Evolutionary conservation across 2,797 vertebrate genomes (phyloP).

Genomic region (Coreius guichenoti): DNA sequence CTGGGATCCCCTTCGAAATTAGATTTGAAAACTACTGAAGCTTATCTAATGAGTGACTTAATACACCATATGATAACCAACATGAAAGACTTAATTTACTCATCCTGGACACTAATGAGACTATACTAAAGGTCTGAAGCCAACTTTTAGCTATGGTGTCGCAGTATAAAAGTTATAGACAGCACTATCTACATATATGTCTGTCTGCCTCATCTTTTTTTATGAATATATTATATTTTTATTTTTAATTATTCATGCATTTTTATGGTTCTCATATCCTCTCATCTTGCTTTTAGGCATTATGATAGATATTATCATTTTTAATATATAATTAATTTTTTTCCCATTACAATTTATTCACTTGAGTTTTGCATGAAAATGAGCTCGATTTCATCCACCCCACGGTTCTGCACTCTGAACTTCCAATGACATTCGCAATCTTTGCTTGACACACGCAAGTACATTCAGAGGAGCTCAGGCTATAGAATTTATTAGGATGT

Average conservation of each 20-base stretch:
- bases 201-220: background rate
- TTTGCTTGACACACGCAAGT: constrained; percentile 56
- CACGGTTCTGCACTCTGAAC: constrained; percentile 55
- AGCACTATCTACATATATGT: background rate
- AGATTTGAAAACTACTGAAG: constrained; percentile 70
- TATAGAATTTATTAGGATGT: constrained; percentile 59
- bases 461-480: constrained; percentile 60
- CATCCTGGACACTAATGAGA: constrained; percentile 71
- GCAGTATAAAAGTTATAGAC: background rate
- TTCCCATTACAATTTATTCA: background rate
- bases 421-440: constrained; percentile 55
- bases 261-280: background rate
- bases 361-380: constrained; percentile 24
- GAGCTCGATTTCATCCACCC: constrained; percentile 33
- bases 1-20: constrained; percentile 71
- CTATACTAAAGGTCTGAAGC: constrained; percentile 60
- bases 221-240: background rate
- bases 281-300: constrained; percentile 3
- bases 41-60: constrained; percentile 75
- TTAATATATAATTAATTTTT: constrained; percentile 9
- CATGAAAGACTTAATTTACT: constrained; percentile 73
- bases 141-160: constrained; percentile 26
- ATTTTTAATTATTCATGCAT: background rate
- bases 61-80: constrained; percentile 77
- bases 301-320: constrained; percentile 13